Percentiles rank a stretch among this genome's conserved stretches.
Conservation (phyloP, 2,113 vertebrate species). For the Carassius auratus region DNA sequence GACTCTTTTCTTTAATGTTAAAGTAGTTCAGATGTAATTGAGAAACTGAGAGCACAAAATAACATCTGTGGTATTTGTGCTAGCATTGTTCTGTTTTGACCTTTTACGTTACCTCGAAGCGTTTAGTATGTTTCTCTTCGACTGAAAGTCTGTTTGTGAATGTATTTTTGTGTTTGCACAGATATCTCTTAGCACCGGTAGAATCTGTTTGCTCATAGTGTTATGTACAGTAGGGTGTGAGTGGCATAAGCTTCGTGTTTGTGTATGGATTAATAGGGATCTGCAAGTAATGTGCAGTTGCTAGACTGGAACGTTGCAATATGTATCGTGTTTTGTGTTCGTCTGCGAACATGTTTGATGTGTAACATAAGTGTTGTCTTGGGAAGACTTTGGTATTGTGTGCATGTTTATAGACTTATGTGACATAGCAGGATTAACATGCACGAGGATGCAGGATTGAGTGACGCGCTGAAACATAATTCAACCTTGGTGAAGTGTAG, state of each 20-base stretch:
- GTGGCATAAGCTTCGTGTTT: not conserved
- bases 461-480: not conserved
- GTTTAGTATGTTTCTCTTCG: not conserved
- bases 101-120: not conserved
- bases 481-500: not conserved
- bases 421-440: not conserved
- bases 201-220: not conserved
- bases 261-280: conserved; percentile 7
- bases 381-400: not conserved
- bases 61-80: not conserved
- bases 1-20: not conserved
- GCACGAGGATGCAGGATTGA: not conserved
- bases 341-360: not conserved
- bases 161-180: not conserved
- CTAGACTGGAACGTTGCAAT: not conserved
- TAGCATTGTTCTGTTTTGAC: not conserved
- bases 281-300: not conserved
- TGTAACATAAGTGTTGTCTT: not conserved
- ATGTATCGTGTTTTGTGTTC: not conserved
- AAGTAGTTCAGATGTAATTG: not conserved
- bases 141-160: not conserved
- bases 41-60: not conserved
- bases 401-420: not conserved
- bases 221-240: not conserved
- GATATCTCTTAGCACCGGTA: not conserved